phyloP scores from a whole-genome alignment of 2,113 vertebrate genomes.

The Ceuthmochares aereus region DNA sequence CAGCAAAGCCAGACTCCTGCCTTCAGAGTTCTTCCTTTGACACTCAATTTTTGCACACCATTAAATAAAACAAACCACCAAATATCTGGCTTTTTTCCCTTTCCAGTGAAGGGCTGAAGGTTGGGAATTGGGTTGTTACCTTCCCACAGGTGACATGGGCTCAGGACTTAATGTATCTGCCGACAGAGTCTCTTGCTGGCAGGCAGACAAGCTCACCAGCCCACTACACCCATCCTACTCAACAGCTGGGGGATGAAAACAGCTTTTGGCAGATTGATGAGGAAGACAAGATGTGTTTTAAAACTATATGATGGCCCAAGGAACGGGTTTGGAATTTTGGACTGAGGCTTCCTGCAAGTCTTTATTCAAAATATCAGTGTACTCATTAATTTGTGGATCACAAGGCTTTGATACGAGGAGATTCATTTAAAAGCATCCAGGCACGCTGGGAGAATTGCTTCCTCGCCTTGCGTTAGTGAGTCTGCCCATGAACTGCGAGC shows the following conservation, averaged over 20 bases:
- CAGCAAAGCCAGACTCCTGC: neutral
- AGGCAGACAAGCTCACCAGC: neutral
- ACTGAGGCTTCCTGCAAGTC: neutral
- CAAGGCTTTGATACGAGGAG: neutral
- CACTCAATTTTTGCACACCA: neutral
- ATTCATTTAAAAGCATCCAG: neutral
- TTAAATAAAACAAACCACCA: neutral
- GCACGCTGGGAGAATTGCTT: conserved; percentile 20
- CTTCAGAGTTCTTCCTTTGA: neutral
- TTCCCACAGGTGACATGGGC: neutral
- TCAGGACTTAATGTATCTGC: neutral
- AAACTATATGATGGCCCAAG: neutral
- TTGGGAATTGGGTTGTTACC: neutral
- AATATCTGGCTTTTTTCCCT: neutral
- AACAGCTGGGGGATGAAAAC: neutral
- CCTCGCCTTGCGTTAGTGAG: neutral
- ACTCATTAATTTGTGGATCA: neutral
- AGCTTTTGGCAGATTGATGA: neutral
- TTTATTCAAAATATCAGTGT: neutral
- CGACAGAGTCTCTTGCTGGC: neutral
- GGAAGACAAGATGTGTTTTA: neutral
- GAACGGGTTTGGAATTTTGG: neutral
- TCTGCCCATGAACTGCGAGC: neutral
- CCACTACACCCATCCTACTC: neutral
- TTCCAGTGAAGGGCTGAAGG: neutral